Evolutionary conservation across 2,888 invertebrate species (phyloP).

Genomic region (Embidobia sp.): DNA sequence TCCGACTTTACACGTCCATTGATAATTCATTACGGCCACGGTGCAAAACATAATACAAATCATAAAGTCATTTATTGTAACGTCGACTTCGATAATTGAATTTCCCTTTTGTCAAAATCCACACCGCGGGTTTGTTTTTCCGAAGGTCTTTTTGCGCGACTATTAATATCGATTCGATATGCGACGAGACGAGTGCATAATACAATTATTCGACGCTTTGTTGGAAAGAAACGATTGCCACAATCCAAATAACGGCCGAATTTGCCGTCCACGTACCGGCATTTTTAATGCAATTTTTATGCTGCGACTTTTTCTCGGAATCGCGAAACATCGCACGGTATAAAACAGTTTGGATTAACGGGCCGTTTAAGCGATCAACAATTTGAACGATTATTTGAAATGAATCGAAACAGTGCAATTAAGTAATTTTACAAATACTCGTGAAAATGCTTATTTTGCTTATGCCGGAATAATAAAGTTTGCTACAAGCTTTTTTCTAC

Average conservation of each 20-base stretch:
- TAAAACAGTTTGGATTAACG: constrained; percentile 17
- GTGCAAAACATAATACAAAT: constrained; percentile 28
- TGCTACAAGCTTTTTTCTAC: no score
- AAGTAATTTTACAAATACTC: no score
- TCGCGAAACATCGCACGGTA: background rate
- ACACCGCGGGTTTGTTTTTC: constrained; percentile 16
- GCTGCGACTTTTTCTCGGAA: background rate
- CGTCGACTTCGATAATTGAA: constrained; percentile 27
- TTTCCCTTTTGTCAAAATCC: constrained; percentile 11
- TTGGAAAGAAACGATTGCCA: background rate
- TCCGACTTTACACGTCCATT: constrained; percentile 19
- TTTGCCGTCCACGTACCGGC: background rate
- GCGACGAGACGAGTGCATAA: constrained; percentile 11
- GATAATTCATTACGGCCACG: constrained; percentile 32
- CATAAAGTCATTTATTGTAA: constrained; percentile 29
- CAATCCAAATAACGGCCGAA: background rate
- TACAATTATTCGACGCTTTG: constrained; percentile 19
- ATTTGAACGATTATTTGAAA: no score
- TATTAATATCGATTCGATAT: constrained; percentile 22
- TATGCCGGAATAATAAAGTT: no score
- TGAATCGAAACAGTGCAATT: no score
- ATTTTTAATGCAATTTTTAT: background rate
- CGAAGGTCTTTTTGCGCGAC: constrained; percentile 8
- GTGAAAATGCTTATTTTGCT: no score
- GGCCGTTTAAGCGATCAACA: constrained; percentile 11